Evolutionary conservation across 2,113 vertebrate genomes (phyloP).

Genomic region (Myrmophylax atrothorax): DNA sequence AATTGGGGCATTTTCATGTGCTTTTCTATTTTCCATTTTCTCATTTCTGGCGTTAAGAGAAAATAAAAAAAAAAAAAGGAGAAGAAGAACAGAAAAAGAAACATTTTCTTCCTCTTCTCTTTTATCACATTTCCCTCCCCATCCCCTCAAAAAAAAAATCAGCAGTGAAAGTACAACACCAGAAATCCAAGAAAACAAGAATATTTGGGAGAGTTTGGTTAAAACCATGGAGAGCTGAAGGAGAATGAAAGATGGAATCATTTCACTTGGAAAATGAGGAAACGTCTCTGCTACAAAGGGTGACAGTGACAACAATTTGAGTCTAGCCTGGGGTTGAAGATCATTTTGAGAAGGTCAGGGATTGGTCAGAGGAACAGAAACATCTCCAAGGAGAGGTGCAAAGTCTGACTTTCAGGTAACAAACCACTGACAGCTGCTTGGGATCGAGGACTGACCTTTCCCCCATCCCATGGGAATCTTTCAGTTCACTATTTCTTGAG

Average conservation of each 20-base stretch:
- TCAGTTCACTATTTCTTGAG: neutral
- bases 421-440: neutral
- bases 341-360: neutral
- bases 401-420: neutral
- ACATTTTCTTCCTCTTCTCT: neutral
- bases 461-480: neutral
- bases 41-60: neutral
- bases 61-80: neutral
- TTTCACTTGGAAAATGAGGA: neutral
- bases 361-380: neutral
- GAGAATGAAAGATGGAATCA: neutral
- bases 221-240: neutral
- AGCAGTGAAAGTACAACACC: neutral
- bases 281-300: accelerated
- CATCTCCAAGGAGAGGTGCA: neutral
- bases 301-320: neutral
- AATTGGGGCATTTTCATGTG: conserved; percentile 5
- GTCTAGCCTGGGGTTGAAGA: neutral
- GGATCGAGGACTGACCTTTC: neutral
- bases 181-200: neutral
- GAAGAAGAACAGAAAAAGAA: neutral
- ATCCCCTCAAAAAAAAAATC: neutral
- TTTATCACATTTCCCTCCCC: neutral
- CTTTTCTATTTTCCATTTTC: neutral
- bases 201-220: neutral